Percentiles rank a stretch among this genome's conserved stretches.
These are phyloP conservation scores for Phortica magna DNA, from an alignment of 2,888 invertebrate genomes.

Conservation along the genomic window DNA sequence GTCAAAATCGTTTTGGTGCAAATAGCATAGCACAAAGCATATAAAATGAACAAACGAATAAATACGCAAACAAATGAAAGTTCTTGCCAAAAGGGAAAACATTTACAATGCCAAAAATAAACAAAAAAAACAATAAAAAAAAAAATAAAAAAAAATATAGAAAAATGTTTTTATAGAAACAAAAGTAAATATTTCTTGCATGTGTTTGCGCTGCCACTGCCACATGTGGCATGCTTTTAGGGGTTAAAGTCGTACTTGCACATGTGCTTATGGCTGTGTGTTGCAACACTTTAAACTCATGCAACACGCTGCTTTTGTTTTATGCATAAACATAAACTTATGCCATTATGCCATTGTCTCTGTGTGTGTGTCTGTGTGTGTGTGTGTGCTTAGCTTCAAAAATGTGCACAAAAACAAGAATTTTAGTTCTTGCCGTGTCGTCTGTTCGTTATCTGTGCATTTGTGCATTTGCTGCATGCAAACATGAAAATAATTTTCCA, in stretches of 20 bases:
- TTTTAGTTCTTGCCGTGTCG: slow-evolving; percentile 41
- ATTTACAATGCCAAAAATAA: neutral
- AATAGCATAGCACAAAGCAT: neutral
- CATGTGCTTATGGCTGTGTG: slow-evolving; percentile 7
- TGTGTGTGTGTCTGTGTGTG: slow-evolving; percentile 21
- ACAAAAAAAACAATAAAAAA: neutral
- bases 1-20: slow-evolving; percentile 2
- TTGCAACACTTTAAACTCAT: neutral
- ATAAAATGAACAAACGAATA: neutral
- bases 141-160: neutral
- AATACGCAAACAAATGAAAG: neutral
- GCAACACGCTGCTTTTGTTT: neutral
- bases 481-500: slow-evolving; percentile 60
- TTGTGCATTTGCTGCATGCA: slow-evolving; percentile 53
- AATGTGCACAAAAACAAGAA: slow-evolving; percentile 34
- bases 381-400: slow-evolving; percentile 43
- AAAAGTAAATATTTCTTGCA: neutral
- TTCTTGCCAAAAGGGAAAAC: neutral
- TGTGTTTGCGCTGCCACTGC: neutral
- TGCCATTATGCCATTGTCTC: neutral
- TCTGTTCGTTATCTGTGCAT: slow-evolving; percentile 37
- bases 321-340: slow-evolving; percentile 25
- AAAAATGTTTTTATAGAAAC: neutral
- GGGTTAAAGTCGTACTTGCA: neutral
- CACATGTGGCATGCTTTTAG: slow-evolving; percentile 16